phyloP scores from a whole-genome alignment of 2,797 vertebrate species.

The Microctenopoma stevenorrisi region DNA sequence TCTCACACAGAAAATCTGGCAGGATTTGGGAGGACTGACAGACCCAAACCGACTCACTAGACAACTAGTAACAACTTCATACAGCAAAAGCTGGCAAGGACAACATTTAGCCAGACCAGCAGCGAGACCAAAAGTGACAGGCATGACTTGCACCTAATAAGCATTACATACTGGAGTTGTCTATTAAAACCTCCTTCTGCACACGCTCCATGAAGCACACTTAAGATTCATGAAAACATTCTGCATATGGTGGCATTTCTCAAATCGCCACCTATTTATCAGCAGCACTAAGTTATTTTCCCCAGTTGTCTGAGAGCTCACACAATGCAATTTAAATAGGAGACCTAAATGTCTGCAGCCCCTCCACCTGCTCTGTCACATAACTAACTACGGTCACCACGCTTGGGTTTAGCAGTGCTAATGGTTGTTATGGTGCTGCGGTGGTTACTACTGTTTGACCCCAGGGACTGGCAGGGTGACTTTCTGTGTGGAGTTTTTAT shows the following conservation, averaged over 20 bases:
- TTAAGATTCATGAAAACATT: not conserved
- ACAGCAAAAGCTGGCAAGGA: constrained; percentile 47
- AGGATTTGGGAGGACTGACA: constrained; percentile 31
- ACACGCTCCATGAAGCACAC: constrained; percentile 2
- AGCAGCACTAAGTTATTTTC: not conserved
- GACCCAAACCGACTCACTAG: constrained; percentile 45
- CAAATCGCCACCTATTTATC: not conserved
- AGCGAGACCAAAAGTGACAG: constrained; percentile 51
- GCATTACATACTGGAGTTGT: constrained; percentile 37
- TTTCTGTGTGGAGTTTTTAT: no score
- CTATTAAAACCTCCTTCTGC: constrained; percentile 20
- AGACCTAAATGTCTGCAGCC: not conserved
- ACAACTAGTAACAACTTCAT: constrained; percentile 65
- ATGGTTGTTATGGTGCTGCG: no score
- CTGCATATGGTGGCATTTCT: not conserved
- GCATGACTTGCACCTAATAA: constrained; percentile 55
- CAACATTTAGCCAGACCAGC: constrained; percentile 41
- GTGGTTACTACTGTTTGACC: no score
- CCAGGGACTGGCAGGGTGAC: no score
- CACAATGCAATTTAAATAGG: not conserved
- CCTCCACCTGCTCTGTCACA: not conserved
- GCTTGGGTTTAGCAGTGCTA: no score
- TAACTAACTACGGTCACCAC: no score
- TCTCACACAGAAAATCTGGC: constrained; percentile 41
- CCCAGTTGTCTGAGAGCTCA: not conserved